Evolutionary conservation across 2,888 invertebrate genomes (phyloP).

Genomic region (Synergus laeviventris): DNA sequence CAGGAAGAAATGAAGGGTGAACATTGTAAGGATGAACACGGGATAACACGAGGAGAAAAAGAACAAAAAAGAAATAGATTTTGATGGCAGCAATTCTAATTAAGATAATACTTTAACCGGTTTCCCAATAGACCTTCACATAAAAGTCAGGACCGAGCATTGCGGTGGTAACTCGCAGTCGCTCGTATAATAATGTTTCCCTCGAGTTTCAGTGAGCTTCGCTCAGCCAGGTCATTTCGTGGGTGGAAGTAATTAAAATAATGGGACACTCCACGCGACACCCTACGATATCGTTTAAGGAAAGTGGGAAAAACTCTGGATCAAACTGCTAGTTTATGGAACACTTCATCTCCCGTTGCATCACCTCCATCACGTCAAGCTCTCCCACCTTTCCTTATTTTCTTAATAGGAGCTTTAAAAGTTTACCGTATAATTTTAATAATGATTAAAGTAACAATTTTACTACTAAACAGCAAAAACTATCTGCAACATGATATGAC

Average conservation of each 20-base stretch:
- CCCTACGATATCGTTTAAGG: constrained; percentile 47
- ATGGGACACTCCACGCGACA: constrained; percentile 59
- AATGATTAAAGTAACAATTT: too few relatives aligned
- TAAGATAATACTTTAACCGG: constrained; percentile 60
- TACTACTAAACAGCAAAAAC: too few relatives aligned
- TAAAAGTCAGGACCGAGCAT: constrained; percentile 44
- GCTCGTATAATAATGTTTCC: constrained; percentile 58
- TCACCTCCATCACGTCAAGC: not conserved
- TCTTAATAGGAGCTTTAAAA: not conserved
- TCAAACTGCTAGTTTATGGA: constrained; percentile 22
- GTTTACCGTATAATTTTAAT: too few relatives aligned
- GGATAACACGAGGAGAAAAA: constrained; percentile 36
- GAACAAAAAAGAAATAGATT: constrained; percentile 46
- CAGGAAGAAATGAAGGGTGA: constrained; percentile 38
- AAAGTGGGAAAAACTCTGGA: constrained; percentile 50
- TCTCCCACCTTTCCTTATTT: not conserved
- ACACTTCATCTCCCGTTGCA: not conserved
- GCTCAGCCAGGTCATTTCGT: constrained; percentile 58
- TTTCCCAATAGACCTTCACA: constrained; percentile 43
- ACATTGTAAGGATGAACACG: not conserved
- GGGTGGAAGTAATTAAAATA: constrained; percentile 70
- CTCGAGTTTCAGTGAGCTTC: constrained; percentile 59
- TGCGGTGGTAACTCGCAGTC: constrained; percentile 41
- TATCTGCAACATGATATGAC: not conserved
- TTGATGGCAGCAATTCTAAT: constrained; percentile 60